These are phyloP conservation scores for Drosophila simulans DNA, from an alignment of 1,140 invertebrate genomes.

Conservation along the genomic window DNA sequence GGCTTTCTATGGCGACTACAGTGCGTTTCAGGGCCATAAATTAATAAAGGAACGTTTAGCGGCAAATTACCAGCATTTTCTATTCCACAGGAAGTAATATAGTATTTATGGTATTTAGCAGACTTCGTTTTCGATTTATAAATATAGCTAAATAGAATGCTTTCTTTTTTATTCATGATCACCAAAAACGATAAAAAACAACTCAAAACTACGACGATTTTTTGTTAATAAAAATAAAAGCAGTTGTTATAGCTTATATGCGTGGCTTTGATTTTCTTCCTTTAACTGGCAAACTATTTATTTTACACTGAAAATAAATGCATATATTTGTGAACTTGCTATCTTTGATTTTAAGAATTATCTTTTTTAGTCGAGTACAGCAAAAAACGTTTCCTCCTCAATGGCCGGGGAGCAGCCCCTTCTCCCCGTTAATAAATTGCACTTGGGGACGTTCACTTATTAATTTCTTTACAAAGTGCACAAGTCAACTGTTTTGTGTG, in stretches of 20 bases:
- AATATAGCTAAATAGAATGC: too few relatives aligned
- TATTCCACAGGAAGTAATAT: not conserved
- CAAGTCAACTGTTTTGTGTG: conserved; percentile 61
- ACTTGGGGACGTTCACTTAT: conserved; percentile 78
- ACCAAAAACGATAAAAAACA: too few relatives aligned
- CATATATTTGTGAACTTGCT: too few relatives aligned
- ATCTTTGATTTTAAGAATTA: too few relatives aligned
- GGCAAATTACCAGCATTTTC: conserved; percentile 23
- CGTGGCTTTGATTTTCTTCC: not conserved
- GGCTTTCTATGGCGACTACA: conserved; percentile 40
- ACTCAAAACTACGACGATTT: too few relatives aligned
- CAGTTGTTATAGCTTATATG: too few relatives aligned
- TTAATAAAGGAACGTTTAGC: conserved; percentile 34
- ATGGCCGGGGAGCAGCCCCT: conserved; percentile 1
- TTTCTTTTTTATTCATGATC: too few relatives aligned
- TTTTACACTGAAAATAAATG: too few relatives aligned
- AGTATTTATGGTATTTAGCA: conserved; percentile 1
- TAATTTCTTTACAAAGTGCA: conserved; percentile 77
- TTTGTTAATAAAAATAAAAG: too few relatives aligned
- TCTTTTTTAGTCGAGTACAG: too few relatives aligned
- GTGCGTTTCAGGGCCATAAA: conserved; percentile 49
- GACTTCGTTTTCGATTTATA: not conserved
- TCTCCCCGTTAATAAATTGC: conserved; percentile 71
- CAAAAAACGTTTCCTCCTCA: not conserved
- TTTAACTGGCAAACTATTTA: too few relatives aligned